Evolutionary conservation across 2,113 vertebrate species (phyloP).

Genomic region (Brachypteracias leptosomus): DNA sequence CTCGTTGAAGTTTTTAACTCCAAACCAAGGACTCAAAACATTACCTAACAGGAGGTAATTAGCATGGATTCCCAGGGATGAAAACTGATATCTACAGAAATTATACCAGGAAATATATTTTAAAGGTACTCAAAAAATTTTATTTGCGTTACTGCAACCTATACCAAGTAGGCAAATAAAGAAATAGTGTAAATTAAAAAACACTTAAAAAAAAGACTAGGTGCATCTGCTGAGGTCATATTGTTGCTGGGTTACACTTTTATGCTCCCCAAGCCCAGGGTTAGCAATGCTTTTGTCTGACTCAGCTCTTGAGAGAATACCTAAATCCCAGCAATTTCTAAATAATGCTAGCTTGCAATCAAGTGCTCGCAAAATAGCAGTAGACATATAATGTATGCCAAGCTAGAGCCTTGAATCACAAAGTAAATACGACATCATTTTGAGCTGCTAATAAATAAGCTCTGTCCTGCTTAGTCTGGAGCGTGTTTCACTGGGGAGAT

Average conservation of each 20-base stretch:
- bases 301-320: not conserved
- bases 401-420: not conserved
- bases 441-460: not conserved
- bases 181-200: not conserved
- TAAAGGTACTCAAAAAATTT: not conserved
- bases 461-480: not conserved
- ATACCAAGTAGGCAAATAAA: not conserved
- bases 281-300: not conserved
- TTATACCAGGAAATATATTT: not conserved
- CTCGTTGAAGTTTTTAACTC: not conserved
- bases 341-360: not conserved
- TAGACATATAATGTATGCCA: not conserved
- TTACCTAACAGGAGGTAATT: not conserved
- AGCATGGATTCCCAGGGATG: not conserved
- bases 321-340: not conserved
- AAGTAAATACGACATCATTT: not conserved
- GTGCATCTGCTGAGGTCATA: not conserved
- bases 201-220: not conserved
- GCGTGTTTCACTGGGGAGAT: not conserved
- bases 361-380: rapidly evolving
- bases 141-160: not conserved
- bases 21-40: not conserved
- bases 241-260: not conserved
- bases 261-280: not conserved
- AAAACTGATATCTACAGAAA: not conserved